Evolutionary conservation across 2,113 vertebrate species (phyloP).

Genomic region (Aldabrachelys gigantea): DNA sequence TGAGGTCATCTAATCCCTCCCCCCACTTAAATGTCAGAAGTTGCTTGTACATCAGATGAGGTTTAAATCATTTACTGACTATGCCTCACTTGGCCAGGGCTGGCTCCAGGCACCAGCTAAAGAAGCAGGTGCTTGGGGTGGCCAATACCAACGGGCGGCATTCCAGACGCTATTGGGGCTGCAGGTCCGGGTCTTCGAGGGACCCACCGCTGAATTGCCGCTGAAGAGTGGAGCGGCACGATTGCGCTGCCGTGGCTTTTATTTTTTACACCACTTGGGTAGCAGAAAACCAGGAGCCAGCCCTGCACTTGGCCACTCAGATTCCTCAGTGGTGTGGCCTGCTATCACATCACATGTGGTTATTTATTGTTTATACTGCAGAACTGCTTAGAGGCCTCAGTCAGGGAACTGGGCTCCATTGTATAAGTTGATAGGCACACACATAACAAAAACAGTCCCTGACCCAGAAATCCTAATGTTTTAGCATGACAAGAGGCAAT

Average conservation of each 20-base stretch:
- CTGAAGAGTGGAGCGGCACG: too few relatives aligned
- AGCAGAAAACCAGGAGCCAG: too few relatives aligned
- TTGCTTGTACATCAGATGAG: not conserved
- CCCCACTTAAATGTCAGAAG: not conserved
- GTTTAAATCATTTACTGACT: not conserved
- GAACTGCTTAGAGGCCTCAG: not conserved
- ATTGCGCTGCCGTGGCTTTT: too few relatives aligned
- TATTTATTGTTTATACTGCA: not conserved
- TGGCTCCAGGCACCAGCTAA: too few relatives aligned
- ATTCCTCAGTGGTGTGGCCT: not conserved
- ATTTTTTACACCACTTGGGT: too few relatives aligned
- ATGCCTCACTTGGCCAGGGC: not conserved
- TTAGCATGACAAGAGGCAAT: not conserved
- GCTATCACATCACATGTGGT: not conserved
- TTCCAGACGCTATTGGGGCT: too few relatives aligned
- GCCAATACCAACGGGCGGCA: too few relatives aligned
- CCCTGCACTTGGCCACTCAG: accelerated
- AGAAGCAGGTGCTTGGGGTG: too few relatives aligned
- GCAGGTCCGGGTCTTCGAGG: too few relatives aligned
- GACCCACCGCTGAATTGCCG: too few relatives aligned
- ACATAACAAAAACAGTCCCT: not conserved
- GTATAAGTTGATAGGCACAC: not conserved
- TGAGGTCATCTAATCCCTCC: too few relatives aligned
- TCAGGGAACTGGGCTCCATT: not conserved
- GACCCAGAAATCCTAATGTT: accelerated